Conservation (phyloP, 1,140 invertebrate genomes). For the Globodera rostochiensis region DNA sequence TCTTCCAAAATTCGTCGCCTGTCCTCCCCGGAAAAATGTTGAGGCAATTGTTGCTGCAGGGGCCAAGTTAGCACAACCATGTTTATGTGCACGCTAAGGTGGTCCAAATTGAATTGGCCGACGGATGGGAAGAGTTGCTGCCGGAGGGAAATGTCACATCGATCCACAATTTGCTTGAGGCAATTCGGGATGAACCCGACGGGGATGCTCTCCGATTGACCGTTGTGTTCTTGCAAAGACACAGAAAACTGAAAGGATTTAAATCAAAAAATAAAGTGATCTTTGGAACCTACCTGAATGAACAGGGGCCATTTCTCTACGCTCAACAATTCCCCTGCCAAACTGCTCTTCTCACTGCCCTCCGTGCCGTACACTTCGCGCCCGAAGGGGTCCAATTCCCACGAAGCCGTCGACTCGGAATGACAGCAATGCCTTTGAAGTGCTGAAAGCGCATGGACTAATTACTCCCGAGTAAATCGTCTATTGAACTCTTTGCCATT, state of each 20-base stretch:
- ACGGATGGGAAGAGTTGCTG: neutral
- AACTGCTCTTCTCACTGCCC: slow-evolving; percentile 32
- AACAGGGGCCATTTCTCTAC: slow-evolving; percentile 48
- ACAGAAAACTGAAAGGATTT: slow-evolving; percentile 34
- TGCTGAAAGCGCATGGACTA: too few species aligned
- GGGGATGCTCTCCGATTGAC: slow-evolving; percentile 38
- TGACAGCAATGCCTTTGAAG: neutral
- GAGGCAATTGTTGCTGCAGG: slow-evolving; percentile 37
- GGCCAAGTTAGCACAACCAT: slow-evolving; percentile 56
- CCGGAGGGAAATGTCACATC: slow-evolving; percentile 1
- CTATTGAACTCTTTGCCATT: too few species aligned
- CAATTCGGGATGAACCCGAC: slow-evolving; percentile 53
- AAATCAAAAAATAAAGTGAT: too few species aligned
- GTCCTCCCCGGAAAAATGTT: slow-evolving; percentile 28
- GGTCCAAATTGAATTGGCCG: neutral
- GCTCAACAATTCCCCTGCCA: slow-evolving; percentile 34
- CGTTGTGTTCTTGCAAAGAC: slow-evolving; percentile 26
- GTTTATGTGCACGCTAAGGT: slow-evolving; percentile 37
- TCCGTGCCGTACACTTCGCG: slow-evolving; percentile 2
- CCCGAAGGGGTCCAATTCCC: neutral
- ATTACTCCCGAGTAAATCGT: too few species aligned
- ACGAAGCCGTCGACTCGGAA: neutral
- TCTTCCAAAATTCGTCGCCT: slow-evolving; percentile 30
- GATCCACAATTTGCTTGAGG: slow-evolving; percentile 34
- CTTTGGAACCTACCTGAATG: slow-evolving; percentile 8